Evolutionary conservation across 2,888 invertebrate species (phyloP).

Genomic region (Stenurella melanura): DNA sequence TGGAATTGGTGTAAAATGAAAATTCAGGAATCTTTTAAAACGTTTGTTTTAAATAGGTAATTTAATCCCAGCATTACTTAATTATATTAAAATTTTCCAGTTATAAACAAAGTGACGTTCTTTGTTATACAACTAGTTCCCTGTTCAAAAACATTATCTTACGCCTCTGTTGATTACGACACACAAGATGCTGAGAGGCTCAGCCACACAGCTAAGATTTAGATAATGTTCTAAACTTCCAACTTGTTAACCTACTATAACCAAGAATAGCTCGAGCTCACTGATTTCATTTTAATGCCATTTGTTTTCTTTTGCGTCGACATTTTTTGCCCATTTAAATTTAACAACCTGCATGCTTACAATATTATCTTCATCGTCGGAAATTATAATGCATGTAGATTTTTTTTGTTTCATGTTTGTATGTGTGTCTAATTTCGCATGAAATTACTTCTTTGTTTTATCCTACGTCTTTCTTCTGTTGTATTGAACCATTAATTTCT

Average conservation of each 20-base stretch:
- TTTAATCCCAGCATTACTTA: no score
- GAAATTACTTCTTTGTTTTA: constrained; percentile 12
- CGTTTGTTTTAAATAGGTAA: no score
- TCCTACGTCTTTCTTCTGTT: background rate
- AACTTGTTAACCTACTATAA: constrained; percentile 37
- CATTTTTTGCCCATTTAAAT: constrained; percentile 37
- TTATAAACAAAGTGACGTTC: no score
- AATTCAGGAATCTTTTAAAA: no score
- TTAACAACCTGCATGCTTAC: constrained; percentile 38
- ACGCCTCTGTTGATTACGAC: constrained; percentile 27
- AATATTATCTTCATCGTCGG: constrained; percentile 36
- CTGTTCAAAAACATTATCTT: background rate
- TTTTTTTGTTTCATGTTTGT: constrained; percentile 23
- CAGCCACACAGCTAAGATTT: constrained; percentile 22
- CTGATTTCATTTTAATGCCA: constrained; percentile 41
- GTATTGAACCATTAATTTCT: background rate
- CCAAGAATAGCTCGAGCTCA: constrained; percentile 27
- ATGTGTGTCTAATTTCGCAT: constrained; percentile 2
- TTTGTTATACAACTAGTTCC: background rate
- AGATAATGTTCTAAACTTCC: constrained; percentile 30
- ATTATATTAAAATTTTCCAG: no score
- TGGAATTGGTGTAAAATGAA: no score
- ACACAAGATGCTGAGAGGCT: constrained; percentile 17
- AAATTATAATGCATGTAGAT: constrained; percentile 31
- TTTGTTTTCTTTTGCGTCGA: constrained; percentile 27